These are phyloP conservation scores for Salminus brasiliensis DNA, from an alignment of 2,113 vertebrate genomes.

Conservation along the genomic window DNA sequence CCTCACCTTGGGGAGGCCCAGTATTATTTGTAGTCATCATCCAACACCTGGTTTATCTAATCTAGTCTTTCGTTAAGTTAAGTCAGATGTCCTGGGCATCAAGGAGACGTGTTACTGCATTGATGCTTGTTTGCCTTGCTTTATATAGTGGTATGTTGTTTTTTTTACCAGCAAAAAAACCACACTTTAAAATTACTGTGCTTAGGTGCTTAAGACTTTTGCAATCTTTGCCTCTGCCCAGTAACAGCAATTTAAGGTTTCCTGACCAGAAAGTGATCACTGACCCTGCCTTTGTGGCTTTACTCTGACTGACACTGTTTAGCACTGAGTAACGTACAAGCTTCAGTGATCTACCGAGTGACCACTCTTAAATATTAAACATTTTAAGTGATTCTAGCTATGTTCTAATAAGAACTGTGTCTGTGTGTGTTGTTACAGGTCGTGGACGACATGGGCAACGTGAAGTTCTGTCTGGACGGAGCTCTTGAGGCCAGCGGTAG, in stretches of 20 bases:
- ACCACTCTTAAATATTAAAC: not conserved
- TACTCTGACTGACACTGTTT: not conserved
- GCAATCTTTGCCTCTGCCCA: not conserved
- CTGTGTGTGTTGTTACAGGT: constrained; percentile 75
- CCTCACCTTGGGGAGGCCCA: too few species aligned
- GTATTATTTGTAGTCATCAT: too few species aligned
- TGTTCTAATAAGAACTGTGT: constrained; percentile 11
- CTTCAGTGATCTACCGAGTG: not conserved
- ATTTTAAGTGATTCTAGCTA: not conserved
- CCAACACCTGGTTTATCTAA: too few species aligned
- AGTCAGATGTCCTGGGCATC: too few species aligned
- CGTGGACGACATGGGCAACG: constrained; percentile 84
- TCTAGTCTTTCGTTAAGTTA: too few species aligned
- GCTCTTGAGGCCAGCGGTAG: constrained; percentile 76
- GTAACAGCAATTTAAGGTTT: not conserved
- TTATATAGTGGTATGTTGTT: too few species aligned
- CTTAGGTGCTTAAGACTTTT: too few species aligned
- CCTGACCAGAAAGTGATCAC: not conserved
- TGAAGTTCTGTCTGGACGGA: constrained; percentile 85
- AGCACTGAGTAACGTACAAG: not conserved
- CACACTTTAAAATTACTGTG: too few species aligned
- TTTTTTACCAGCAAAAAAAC: too few species aligned
- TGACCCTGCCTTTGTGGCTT: not conserved
- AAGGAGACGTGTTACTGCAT: too few species aligned
- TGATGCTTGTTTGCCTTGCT: too few species aligned